Percentiles rank a stretch among this genome's conserved stretches.
phyloP scores from a whole-genome alignment of 2,113 vertebrate species.

The Chionis minor region DNA sequence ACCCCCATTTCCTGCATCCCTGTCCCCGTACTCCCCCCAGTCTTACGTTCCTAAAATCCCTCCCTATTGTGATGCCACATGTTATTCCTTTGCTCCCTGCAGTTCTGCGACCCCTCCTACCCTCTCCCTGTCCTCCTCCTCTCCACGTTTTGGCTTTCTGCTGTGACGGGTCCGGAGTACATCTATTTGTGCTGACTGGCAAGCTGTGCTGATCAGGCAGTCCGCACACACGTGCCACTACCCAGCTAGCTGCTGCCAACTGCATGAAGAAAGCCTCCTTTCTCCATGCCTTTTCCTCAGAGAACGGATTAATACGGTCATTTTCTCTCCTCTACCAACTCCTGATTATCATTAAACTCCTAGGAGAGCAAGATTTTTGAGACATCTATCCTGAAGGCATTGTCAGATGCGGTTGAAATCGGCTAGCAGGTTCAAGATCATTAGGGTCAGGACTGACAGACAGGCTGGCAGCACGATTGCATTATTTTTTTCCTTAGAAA shows the following conservation, averaged over 20 bases:
- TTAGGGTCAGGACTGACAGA: slow-evolving; percentile 26
- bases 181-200: not conserved
- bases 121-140: not conserved
- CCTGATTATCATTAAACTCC: slow-evolving; percentile 12
- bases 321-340: not conserved
- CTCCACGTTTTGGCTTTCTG: not conserved
- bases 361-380: slow-evolving; percentile 16
- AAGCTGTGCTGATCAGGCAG: not conserved
- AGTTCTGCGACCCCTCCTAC: not conserved
- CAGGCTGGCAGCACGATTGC: not conserved
- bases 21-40: not conserved
- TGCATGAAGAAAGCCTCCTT: not conserved
- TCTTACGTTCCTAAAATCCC: not conserved
- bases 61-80: not conserved
- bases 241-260: not conserved
- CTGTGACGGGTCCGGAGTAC: not conserved
- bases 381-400: slow-evolving; percentile 11
- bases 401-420: slow-evolving; percentile 21
- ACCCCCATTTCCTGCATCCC: not conserved
- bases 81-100: not conserved
- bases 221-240: not conserved
- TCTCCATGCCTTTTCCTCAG: not conserved
- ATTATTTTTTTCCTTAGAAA: slow-evolving; percentile 1
- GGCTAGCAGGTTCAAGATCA: slow-evolving; percentile 28
- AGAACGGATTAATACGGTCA: not conserved